Base-by-base conservation (phyloP, 2,113 vertebrate genomes). In the Rhinichthys klamathensis region DNA sequence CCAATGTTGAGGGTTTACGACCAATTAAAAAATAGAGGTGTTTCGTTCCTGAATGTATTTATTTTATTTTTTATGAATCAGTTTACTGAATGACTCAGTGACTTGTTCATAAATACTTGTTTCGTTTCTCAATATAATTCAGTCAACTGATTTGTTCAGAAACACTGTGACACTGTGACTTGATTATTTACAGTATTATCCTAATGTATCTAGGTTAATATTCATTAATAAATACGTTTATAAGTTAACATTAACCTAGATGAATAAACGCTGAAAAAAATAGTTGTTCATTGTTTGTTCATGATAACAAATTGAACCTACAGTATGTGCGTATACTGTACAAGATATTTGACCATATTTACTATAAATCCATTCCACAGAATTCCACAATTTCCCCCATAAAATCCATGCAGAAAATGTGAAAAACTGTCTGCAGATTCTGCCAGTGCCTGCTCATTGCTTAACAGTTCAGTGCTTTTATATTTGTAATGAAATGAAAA, bases 401-500 rank as follows among this genome's bases (percentile, higher is more conserved):
- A 61, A 60, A 41, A 38, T 79, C 76, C 32, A 16, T 16, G 1
- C 16, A 12, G 75, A 23, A 77, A 23, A 56, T 56, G 49, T 56
- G 2, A 46, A 74, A 74, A 74, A 12, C 70, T 6, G 5, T 58
- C 51, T 58, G 12, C 32, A 61, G 32, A 61, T n/a, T 41, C 56
- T n/a, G 23, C 25, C 76, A 56, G 74, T 11, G 30, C 27, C 49
- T 15, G 35, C 35, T 80, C 56, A 25, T 18, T 80, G 15, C n/a
- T 46, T n/a, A 65, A 80, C 78, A 80, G 60, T 61, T 79, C 76
- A 79, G 35, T 79, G 60, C 49, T 80, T 80, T 80, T 80, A 63
- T 80, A 63, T 80, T 80, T 65, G 58, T 80, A 30, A 65, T 80
- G 56, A 79, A 79, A 79, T 79, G 54, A 61, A 79, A 78, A 80